These are phyloP conservation scores for Cephalopachus bancanus DNA, from an alignment of 2,797 vertebrate species.

Conservation along the genomic window DNA sequence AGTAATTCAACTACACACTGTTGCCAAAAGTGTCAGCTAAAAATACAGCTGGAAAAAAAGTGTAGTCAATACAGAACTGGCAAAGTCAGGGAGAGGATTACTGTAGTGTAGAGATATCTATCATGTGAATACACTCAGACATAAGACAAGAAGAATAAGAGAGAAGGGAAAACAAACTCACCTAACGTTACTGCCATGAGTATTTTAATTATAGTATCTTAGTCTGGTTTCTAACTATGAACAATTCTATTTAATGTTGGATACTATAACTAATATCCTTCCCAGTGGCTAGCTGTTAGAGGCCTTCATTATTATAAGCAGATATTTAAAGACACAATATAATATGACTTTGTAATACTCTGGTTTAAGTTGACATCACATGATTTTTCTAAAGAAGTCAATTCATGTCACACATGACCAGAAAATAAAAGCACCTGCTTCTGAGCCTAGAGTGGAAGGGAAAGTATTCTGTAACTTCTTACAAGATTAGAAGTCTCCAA, in stretches of 20 bases:
- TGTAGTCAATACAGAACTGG: fast-evolving
- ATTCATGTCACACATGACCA: background rate
- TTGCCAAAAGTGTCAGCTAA: slow-evolving; percentile 30
- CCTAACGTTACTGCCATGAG: background rate
- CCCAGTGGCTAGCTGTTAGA: background rate
- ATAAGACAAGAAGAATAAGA: slow-evolving; percentile 24
- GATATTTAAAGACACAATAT: background rate
- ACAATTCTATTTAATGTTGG: slow-evolving; percentile 7
- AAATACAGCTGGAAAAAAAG: slow-evolving; percentile 21
- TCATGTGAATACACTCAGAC: slow-evolving; percentile 30
- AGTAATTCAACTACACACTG: background rate
- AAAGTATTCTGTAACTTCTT: slow-evolving; percentile 42
- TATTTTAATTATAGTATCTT: slow-evolving; percentile 47
- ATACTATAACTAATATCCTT: slow-evolving; percentile 27
- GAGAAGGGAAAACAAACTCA: background rate
- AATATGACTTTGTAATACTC: background rate
- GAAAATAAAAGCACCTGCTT: slow-evolving; percentile 57
- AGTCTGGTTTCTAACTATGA: slow-evolving; percentile 33
- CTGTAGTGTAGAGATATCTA: background rate
- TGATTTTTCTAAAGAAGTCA: slow-evolving; percentile 62
- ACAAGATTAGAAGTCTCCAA: slow-evolving; percentile 74
- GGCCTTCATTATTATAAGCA: slow-evolving; percentile 38
- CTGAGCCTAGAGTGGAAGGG: background rate
- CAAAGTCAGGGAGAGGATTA: background rate
- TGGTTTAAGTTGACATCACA: background rate